Evolutionary conservation across 2,888 invertebrate species (phyloP), one percentile per base, ranked within the genome.

Genomic region (Clanis bilineata): DNA sequence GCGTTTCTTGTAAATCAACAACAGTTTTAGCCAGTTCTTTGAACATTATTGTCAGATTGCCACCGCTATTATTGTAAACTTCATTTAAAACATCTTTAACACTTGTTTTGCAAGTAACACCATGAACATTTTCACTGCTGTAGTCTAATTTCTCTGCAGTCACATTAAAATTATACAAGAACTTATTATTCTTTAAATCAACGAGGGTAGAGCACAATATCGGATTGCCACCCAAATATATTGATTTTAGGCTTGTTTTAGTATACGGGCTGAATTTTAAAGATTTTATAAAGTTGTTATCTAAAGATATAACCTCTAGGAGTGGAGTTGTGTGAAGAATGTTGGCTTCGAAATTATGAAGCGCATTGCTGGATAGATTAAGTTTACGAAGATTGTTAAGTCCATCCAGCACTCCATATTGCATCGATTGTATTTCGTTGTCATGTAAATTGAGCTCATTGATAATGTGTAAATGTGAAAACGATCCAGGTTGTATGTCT

Each of bases 31-130:
- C 47, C 18, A 58, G 12, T 39, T 58, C 47, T 18, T 3, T 51
- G 21, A 58, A 51, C 18, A 39, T 39, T 10, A 23, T 12, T 18
- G 58, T 58, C 1, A 58, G 12, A 6, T 58, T 58, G 23, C 18
- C 22, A 18, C 32, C 51, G 18, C 51, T 51, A 36, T 51, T 51
- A 7, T 58, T 58, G 3, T 28, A 28, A 6, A 25, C 38, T 25
- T 18, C 28, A 7, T 39, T 25, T 28, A 58, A 15, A 6, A 58
- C 39, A 25, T 51, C 39, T 28, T 15, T 51, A 3, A 10, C 18
- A 3, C 25, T 51, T 12, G 58, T 70, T 12, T 75, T 76, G 58
- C 80, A 81, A 2, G 70, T 70, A n/a, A 81, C 63, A 3, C 78
- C 78, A 38, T 76, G 59, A 1, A 67, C 66, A 62, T 72, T 76